phyloP scores from a whole-genome alignment of 1,140 invertebrate genomes.

The Contarinia nasturtii region DNA sequence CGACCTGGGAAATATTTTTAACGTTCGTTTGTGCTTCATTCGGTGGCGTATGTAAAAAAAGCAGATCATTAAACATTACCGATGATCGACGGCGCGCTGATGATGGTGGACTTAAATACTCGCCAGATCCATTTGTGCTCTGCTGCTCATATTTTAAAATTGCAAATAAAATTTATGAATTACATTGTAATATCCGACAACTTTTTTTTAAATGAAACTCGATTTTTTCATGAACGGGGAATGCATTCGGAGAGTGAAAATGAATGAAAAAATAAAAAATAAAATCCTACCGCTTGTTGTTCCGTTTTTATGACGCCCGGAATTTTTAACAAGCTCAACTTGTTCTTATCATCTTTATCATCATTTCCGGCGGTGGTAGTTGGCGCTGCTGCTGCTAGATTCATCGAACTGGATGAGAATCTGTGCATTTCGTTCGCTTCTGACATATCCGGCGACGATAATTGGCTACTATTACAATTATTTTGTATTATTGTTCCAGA shows the following conservation, averaged over 20 bases:
- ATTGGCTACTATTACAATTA: not conserved
- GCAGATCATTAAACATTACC: conserved; percentile 74
- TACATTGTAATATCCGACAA: too few relatives aligned
- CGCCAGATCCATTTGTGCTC: not conserved
- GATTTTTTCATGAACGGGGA: too few relatives aligned
- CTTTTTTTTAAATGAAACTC: too few relatives aligned
- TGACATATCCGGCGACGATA: conserved; percentile 2
- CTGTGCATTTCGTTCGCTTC: conserved; percentile 5
- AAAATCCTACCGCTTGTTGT: conserved; percentile 18
- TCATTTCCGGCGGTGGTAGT: not conserved
- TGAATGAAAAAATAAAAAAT: too few relatives aligned
- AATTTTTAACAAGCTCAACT: conserved; percentile 20
- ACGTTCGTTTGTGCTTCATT: conserved; percentile 20
- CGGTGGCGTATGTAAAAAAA: conserved; percentile 46
- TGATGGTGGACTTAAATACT: conserved; percentile 33
- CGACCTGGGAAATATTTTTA: conserved; percentile 54
- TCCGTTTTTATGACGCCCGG: conserved; percentile 19
- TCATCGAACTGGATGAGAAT: too few relatives aligned
- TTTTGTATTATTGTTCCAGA: too few relatives aligned
- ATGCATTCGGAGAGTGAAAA: too few relatives aligned
- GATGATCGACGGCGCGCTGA: conserved; percentile 48
- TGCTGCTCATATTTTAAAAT: too few relatives aligned
- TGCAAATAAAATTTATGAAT: too few relatives aligned
- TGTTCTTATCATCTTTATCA: conserved; percentile 8
- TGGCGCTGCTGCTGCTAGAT: too few relatives aligned